Evolutionary conservation across 1,140 invertebrate genomes (phyloP).

Genomic region (Prorops nasuta): DNA sequence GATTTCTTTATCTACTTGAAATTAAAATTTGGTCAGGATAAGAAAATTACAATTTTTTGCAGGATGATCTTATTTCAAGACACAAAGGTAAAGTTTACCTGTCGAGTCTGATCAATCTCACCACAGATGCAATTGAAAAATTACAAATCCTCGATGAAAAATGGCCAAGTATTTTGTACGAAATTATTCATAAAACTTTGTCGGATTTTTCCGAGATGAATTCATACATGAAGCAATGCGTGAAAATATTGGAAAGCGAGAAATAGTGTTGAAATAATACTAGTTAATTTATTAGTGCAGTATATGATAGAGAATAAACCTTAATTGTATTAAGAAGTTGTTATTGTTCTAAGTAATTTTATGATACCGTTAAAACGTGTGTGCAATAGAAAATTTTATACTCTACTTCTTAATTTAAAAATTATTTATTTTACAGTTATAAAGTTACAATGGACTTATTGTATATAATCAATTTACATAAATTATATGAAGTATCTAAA

Average conservation of each 20-base stretch:
- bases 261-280: conserved; percentile 15
- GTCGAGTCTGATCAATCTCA: conserved; percentile 66
- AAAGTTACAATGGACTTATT: too few relatives aligned
- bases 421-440: too few relatives aligned
- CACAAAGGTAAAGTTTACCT: conserved; percentile 70
- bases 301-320: too few relatives aligned
- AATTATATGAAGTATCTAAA: too few relatives aligned
- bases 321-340: too few relatives aligned
- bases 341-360: too few relatives aligned
- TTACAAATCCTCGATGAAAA: conserved; percentile 68
- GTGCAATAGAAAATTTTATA: too few relatives aligned
- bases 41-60: conserved; percentile 20
- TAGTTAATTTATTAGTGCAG: too few relatives aligned
- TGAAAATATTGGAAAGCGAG: conserved; percentile 33
- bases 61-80: conserved; percentile 70
- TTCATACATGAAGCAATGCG: conserved; percentile 66
- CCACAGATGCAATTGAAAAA: conserved; percentile 72
- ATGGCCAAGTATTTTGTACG: conserved; percentile 72
- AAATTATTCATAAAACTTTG: conserved; percentile 73
- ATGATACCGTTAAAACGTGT: too few relatives aligned
- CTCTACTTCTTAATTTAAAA: too few relatives aligned
- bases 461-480: too few relatives aligned
- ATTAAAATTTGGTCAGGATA: not conserved
- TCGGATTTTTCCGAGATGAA: conserved; percentile 76
- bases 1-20: conserved; percentile 1